phyloP scores from a whole-genome alignment of 2,113 vertebrate genomes.

The Cromileptes altivelis region DNA sequence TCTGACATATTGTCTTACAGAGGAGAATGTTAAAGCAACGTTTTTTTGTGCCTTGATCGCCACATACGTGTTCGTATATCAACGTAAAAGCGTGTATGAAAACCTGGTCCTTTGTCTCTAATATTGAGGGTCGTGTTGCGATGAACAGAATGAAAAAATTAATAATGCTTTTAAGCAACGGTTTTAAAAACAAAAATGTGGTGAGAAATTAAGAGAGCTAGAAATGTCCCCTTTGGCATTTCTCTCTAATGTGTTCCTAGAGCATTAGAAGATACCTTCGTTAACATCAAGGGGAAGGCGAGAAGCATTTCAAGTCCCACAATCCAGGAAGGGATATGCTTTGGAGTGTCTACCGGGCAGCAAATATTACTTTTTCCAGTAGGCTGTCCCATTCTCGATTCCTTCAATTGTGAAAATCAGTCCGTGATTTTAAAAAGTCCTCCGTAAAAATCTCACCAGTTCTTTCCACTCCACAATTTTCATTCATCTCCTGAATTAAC shows the following conservation, averaged over 20 bases:
- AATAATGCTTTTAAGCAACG: conserved; percentile 48
- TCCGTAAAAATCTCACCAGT: conserved; percentile 46
- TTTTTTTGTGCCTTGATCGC: conserved; percentile 19
- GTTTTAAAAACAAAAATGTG: conserved; percentile 22
- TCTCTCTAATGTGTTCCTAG: conserved; percentile 43
- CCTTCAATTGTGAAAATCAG: conserved; percentile 51
- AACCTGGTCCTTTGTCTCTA: conserved; percentile 32
- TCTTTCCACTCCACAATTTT: conserved; percentile 31
- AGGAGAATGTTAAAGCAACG: conserved; percentile 2
- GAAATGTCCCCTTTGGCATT: conserved; percentile 74
- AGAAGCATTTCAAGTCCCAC: conserved; percentile 60
- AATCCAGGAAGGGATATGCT: conserved; percentile 60
- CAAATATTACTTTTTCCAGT: conserved; percentile 37
- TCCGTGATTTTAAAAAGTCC: conserved; percentile 51
- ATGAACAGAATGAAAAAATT: conserved; percentile 14
- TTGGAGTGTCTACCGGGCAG: conserved; percentile 50
- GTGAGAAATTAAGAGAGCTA: conserved; percentile 50
- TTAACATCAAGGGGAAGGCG: conserved; percentile 57
- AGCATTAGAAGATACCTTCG: conserved; percentile 42
- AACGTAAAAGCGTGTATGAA: conserved; percentile 55
- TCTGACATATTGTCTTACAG: conserved; percentile 29
- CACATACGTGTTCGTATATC: conserved; percentile 33
- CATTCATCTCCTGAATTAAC: conserved; percentile 69
- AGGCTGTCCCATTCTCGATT: conserved; percentile 27
- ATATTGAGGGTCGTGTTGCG: conserved; percentile 17